phyloP scores from a whole-genome alignment of 1,140 invertebrate species.

The Asbolus verrucosus region DNA sequence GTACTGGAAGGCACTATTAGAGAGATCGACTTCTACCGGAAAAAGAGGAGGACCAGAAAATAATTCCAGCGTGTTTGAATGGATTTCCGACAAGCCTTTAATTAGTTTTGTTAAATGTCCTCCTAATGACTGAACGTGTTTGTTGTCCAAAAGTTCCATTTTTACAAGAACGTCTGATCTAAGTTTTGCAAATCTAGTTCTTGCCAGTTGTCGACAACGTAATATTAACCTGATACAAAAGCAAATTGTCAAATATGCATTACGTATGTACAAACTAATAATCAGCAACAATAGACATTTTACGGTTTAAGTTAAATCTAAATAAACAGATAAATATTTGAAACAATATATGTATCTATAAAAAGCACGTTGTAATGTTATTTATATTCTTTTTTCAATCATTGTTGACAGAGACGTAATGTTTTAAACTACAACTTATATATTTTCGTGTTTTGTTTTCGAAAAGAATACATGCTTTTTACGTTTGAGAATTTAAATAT shows the following conservation, averaged over 20 bases:
- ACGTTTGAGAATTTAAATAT: too few relatives aligned
- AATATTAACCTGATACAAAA: constrained; percentile 79
- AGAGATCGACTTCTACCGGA: constrained; percentile 96
- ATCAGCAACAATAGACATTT: too few relatives aligned
- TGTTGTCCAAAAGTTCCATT: constrained; percentile 96
- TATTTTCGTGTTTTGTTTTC: too few relatives aligned
- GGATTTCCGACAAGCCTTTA: constrained; percentile 83
- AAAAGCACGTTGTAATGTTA: too few relatives aligned
- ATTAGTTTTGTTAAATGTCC: constrained; percentile 86
- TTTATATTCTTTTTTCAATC: too few relatives aligned
- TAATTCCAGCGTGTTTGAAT: constrained; percentile 74
- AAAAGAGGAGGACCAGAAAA: constrained; percentile 85
- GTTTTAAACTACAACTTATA: too few relatives aligned
- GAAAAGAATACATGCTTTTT: too few relatives aligned
- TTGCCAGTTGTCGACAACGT: constrained; percentile 94
- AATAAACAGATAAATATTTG: too few relatives aligned
- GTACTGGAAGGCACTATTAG: constrained; percentile 91
- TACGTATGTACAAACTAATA: too few relatives aligned
- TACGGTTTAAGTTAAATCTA: too few relatives aligned
- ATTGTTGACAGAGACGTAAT: too few relatives aligned
- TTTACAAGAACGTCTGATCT: constrained; percentile 96
- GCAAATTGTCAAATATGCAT: neutral
- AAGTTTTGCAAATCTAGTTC: constrained; percentile 90
- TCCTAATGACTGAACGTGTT: constrained; percentile 95
- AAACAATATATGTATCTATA: too few relatives aligned